These are phyloP conservation scores for Cheirogaleus medius DNA, from an alignment of 2,113 vertebrate genomes.

Conservation along the genomic window DNA sequence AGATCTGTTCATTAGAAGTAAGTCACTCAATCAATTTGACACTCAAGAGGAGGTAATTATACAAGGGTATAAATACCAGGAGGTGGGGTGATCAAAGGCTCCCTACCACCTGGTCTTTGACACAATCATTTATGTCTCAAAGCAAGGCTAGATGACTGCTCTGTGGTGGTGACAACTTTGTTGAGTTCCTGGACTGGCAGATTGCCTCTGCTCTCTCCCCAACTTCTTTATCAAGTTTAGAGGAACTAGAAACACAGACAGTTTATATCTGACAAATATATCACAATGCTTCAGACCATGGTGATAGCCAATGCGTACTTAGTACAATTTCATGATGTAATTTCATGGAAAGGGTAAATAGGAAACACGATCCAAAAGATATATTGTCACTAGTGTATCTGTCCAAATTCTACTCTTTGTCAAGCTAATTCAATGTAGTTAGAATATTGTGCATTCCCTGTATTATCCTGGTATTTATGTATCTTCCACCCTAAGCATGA, in stretches of 20 bases:
- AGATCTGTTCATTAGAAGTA: not conserved
- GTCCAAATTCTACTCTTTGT: not conserved
- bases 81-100: not conserved
- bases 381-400: not conserved
- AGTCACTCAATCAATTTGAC: not conserved
- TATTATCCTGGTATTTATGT: not conserved
- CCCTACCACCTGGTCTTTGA: not conserved
- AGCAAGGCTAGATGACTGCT: not conserved
- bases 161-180: not conserved
- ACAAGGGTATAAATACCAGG: not conserved
- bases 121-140: not conserved
- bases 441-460: not conserved
- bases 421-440: not conserved
- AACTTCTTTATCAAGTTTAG: not conserved
- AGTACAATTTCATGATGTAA: not conserved
- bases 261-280: not conserved
- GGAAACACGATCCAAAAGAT: not conserved
- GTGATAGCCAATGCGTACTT: not conserved
- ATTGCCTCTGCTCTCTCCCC: not conserved
- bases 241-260: not conserved
- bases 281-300: not conserved
- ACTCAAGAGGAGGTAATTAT: not conserved
- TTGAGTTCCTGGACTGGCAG: not conserved
- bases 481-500: not conserved
- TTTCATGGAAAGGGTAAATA: not conserved